phyloP scores from a whole-genome alignment of 2,797 vertebrate genomes.

The Etheostoma nigrum region DNA sequence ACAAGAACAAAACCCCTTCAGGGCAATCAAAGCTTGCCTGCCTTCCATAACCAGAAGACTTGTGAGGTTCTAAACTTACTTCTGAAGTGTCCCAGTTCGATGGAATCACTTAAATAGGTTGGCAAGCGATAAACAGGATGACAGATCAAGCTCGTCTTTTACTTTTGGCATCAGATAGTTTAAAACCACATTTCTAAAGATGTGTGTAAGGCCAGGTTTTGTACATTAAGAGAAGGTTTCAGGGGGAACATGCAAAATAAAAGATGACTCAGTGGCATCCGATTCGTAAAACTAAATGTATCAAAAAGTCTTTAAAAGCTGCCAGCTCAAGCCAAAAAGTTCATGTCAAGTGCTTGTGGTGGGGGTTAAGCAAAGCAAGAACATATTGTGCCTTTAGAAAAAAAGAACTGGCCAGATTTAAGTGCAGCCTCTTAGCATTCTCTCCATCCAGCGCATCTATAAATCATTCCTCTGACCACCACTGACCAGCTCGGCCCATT shows the following conservation, averaged over 20 bases:
- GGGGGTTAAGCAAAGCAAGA: conserved; percentile 56
- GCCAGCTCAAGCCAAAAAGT: conserved; percentile 36
- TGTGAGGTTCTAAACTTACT: conserved; percentile 71
- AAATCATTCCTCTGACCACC: conserved; percentile 83
- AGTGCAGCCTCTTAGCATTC: conserved; percentile 71
- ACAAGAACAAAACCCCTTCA: conserved; percentile 80
- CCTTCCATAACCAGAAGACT: conserved; percentile 70
- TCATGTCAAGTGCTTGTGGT: conserved; percentile 42
- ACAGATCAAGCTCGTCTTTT: conserved; percentile 72
- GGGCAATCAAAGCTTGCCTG: conserved; percentile 72
- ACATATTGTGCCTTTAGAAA: conserved; percentile 66
- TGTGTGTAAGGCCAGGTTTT: conserved; percentile 70
- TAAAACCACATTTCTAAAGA: conserved; percentile 71
- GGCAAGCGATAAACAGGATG: conserved; percentile 79
- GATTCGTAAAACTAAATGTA: conserved; percentile 61
- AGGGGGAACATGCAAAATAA: conserved; percentile 65
- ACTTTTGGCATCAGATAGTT: conserved; percentile 71
- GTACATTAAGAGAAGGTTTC: conserved; percentile 73
- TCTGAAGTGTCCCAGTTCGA: conserved; percentile 75
- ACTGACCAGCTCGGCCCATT: conserved; percentile 74
- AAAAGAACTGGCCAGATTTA: conserved; percentile 49
- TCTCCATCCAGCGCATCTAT: conserved; percentile 75
- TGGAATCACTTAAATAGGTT: conserved; percentile 79
- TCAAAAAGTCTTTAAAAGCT: conserved; percentile 39
- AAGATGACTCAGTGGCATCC: conserved; percentile 57